Evolutionary conservation across 2,888 invertebrate genomes (phyloP), one percentile per base, ranked within the genome.

Genomic region (Apotomis turbidana): DNA sequence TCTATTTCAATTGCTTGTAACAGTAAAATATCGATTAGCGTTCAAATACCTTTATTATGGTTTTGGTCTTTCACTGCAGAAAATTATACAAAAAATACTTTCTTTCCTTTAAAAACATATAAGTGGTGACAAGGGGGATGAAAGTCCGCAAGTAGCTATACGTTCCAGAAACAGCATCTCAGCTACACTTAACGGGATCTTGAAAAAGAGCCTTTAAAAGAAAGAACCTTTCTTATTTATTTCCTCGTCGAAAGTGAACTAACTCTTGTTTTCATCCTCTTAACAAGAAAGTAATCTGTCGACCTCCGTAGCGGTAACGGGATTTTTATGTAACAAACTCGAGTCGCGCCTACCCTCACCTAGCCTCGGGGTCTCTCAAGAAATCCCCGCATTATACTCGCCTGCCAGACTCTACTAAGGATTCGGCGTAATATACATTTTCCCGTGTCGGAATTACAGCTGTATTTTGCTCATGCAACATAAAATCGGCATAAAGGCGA

Each of bases 241-340:
- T 89, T 87, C 86, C 87, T 87, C 86, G 85, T 86, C 85, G 86
- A 87, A 88, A 90, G 87, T 86, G 87, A 89, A 89, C 89, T 87
- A 86, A 88, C 87, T 91, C 91, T 90, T 92, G 90, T 91, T 91
- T 90, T 90, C 87, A 91, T 90, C 90, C 88, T 90, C 87, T 91
- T 92, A 93, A 93, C 93, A 91, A 90, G 93, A 90, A 91, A 92
- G 90, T 93, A 93, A 93, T 93, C 91, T 93, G 91, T 91, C 90
- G 91, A 89, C 90, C 88, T 88, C 86, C 87, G 88, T 87, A 85
- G 90, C 90, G 90, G 91, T 92, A 93, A 91, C 92, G 86, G 89
- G 88, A 93, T 93, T 93, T 93, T 93, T 93, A 90, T 93, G 91
- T 93, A 88, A 90, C 91, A 91, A 91, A 89, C 90, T 87, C 86